These are phyloP conservation scores for Brachyalestes nurse DNA, from an alignment of 2,797 vertebrate species.

Conservation along the genomic window DNA sequence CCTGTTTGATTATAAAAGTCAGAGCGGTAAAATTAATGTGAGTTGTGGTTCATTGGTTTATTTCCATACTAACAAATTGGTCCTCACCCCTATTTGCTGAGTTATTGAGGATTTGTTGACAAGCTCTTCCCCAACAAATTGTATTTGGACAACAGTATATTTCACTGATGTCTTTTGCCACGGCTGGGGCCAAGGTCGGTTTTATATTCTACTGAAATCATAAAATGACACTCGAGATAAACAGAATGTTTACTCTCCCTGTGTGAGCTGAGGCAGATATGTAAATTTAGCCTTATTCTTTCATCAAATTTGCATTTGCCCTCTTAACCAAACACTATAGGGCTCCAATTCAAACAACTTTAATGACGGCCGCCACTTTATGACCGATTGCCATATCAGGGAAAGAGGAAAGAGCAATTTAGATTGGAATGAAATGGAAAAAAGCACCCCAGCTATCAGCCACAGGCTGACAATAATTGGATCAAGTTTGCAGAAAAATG, in stretches of 20 bases:
- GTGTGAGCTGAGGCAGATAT: slow-evolving; percentile 99
- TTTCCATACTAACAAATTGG: slow-evolving; percentile 64
- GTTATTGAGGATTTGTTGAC: slow-evolving; percentile 83
- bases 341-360: slow-evolving; percentile 99
- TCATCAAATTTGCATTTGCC: slow-evolving; percentile 99
- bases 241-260: slow-evolving; percentile 99
- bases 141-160: slow-evolving; percentile 91
- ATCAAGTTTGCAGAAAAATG: slow-evolving; percentile 90
- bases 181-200: slow-evolving; percentile 94
- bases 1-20: slow-evolving; percentile 42
- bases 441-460: slow-evolving; percentile 82
- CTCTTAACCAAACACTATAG: slow-evolving; percentile 99
- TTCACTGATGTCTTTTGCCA: slow-evolving; percentile 90
- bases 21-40: slow-evolving; percentile 44
- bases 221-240: slow-evolving; percentile 99
- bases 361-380: slow-evolving; percentile 99
- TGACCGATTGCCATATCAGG: slow-evolving; percentile 92
- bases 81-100: slow-evolving; percentile 77
- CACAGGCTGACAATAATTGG: slow-evolving; percentile 91
- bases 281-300: slow-evolving; percentile 99
- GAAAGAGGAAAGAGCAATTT: slow-evolving; percentile 90
- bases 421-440: slow-evolving; percentile 91
- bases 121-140: slow-evolving; percentile 91
- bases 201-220: slow-evolving; percentile 99
- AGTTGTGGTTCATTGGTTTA: slow-evolving; percentile 60